Evolutionary conservation across 1,140 invertebrate species (phyloP).

Genomic region (Nasonia longicornis): DNA sequence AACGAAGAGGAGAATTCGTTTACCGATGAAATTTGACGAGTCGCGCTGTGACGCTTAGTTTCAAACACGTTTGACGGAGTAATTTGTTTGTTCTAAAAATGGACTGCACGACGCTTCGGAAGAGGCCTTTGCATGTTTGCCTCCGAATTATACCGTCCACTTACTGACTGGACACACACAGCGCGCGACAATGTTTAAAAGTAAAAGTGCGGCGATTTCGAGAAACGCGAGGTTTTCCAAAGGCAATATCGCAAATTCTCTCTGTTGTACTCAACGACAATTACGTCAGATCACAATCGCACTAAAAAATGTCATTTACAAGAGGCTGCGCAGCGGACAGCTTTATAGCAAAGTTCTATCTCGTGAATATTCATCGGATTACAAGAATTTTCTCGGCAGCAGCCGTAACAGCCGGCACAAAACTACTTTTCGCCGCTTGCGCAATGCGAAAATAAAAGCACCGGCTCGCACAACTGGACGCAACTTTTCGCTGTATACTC

Average conservation of each 20-base stretch:
- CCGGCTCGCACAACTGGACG: neutral
- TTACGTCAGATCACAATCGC: neutral
- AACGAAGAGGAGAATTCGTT: too few species aligned
- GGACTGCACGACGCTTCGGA: neutral
- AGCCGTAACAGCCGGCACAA: neutral
- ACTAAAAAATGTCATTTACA: neutral
- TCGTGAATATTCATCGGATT: neutral
- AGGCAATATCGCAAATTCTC: neutral
- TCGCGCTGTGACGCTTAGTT: neutral
- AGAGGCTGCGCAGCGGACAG: neutral
- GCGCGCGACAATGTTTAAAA: neutral
- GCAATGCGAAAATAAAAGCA: neutral
- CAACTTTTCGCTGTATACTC: neutral
- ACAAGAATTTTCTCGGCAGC: neutral
- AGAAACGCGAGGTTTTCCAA: neutral
- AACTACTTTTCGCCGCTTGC: slow-evolving; percentile 14
- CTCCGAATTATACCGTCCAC: neutral
- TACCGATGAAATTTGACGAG: too few species aligned
- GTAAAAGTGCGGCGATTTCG: neutral
- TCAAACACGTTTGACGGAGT: neutral
- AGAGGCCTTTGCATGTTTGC: neutral
- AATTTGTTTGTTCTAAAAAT: neutral
- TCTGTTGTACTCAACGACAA: neutral
- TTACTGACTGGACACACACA: too few species aligned
- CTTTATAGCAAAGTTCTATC: slow-evolving; percentile 1